A percentile compares a stretch with the other conserved stretches of the same genome.
Evolutionary conservation across 1,140 invertebrate species (phyloP).

Genomic region (Cherax quadricarinatus): DNA sequence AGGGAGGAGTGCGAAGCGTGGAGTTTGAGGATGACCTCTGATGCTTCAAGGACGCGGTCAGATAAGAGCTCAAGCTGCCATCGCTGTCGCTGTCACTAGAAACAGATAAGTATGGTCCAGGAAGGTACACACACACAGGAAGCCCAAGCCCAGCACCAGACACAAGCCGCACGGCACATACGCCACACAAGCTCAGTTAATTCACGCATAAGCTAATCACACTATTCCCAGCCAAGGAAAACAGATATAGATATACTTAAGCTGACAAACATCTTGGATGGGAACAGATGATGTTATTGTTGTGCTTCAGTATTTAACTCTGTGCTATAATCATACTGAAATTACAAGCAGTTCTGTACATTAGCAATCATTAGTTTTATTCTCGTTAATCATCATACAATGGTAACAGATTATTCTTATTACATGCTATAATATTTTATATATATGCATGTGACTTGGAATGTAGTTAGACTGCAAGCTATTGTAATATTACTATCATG

Average conservation of each 20-base stretch:
- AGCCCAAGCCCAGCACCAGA: conserved; percentile 45
- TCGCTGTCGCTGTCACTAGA: conserved; percentile 73
- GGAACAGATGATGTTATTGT: conserved; percentile 34
- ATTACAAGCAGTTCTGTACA: conserved; percentile 8
- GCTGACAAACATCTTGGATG: background rate
- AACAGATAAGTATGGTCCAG: conserved; percentile 70
- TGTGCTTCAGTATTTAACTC: conserved; percentile 26
- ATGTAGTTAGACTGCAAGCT: conserved; percentile 66
- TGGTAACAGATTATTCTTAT: background rate
- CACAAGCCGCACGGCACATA: conserved; percentile 46
- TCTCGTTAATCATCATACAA: conserved; percentile 21
- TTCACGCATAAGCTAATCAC: conserved; percentile 52
- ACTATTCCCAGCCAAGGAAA: conserved; percentile 16
- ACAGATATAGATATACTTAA: background rate
- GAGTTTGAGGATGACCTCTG: conserved; percentile 62
- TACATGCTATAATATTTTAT: conserved; percentile 33
- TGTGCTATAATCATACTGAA: background rate
- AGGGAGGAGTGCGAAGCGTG: conserved; percentile 60
- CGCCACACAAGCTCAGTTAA: conserved; percentile 60
- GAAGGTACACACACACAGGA: conserved; percentile 47
- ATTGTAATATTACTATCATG: conserved; percentile 37
- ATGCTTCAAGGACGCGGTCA: conserved; percentile 66
- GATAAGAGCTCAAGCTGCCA: conserved; percentile 72
- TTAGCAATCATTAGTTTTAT: conserved; percentile 16
- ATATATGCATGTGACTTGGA: conserved; percentile 32